These are phyloP conservation scores for Cremastobaeus sp. DNA, from an alignment of 2,888 invertebrate species.

Conservation along the genomic window DNA sequence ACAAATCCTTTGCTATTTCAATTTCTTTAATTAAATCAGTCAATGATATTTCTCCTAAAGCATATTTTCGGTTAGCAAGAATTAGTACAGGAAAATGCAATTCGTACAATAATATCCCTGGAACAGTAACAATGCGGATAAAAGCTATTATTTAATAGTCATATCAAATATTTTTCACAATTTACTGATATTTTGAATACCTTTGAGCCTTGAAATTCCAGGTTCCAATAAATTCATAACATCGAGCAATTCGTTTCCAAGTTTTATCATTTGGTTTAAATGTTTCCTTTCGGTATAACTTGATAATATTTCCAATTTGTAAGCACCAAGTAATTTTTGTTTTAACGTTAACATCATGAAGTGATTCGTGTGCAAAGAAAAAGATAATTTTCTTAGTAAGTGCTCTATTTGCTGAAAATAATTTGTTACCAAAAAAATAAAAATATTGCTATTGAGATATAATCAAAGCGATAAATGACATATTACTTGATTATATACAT, in stretches of 20 bases:
- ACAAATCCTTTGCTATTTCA: constrained; percentile 80
- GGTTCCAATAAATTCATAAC: constrained; percentile 85
- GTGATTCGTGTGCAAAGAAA: constrained; percentile 83
- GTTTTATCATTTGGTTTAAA: constrained; percentile 82
- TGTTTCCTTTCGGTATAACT: constrained; percentile 78
- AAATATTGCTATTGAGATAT: no score
- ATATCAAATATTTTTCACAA: not conserved
- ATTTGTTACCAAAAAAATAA: no score
- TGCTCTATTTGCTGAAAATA: constrained; percentile 74
- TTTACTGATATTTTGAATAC: constrained; percentile 73
- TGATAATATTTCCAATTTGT: constrained; percentile 69
- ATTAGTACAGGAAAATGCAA: constrained; percentile 84
- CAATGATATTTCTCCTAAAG: constrained; percentile 81
- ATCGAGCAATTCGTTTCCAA: constrained; percentile 83
- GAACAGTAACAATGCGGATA: no score
- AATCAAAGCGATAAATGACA: no score
- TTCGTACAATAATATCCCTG: constrained; percentile 87
- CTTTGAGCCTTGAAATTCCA: constrained; percentile 84
- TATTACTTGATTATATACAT: no score
- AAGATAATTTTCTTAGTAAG: constrained; percentile 79
- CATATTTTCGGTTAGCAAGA: constrained; percentile 83
- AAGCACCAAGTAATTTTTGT: constrained; percentile 83
- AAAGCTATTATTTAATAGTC: no score
- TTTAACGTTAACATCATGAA: constrained; percentile 84
- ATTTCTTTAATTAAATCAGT: constrained; percentile 81